Evolutionary conservation across 2,797 vertebrate genomes (phyloP), one percentile per base, ranked within the genome.

Genomic region (Anolis apletophallus): DNA sequence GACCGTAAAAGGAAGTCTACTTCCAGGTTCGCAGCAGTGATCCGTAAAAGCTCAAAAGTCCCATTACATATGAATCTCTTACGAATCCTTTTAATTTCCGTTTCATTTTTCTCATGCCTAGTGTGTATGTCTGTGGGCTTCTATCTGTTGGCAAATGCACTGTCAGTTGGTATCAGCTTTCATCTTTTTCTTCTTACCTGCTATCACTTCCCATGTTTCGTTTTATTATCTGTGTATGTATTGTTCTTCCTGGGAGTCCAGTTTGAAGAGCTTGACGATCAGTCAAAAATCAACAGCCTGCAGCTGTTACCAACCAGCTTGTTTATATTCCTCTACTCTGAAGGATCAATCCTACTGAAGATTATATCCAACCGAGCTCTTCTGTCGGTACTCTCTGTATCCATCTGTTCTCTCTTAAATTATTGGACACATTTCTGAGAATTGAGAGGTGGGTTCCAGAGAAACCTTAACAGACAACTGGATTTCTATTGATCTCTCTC

Each of bases 211-310:
- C 2, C 40, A 11, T 1, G 17, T 40, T 40, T 46, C 40, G 8
- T 72, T 34, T 72, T 72, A 36, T 72, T 36, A 11, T 84, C 46
- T 4, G 36, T 80, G 61, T 64, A 29, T 64, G 26, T 64, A 1
- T 17, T 16, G 29, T 64, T 74, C 54, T 82, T 61, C 32, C 50
- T 71, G 10, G 57, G 50, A 2, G 16, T 50, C 69, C 0, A 0
- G 36, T 88, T 87, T 83, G 55, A 71, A 13, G 59, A 81, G 1
- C 52, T 81, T 80, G 13, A 50, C 23, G 50, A 57, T 52, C 83
- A 81, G 61, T 46, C 59, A 75, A 76, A 64, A 36, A 17, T 52
- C 29, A 73, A 21, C 71, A 67, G 54, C 61, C 52, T 26, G 29
- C 36, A n/a, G 73, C 50, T 83, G 19, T 46, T 57, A 34, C 14